These are phyloP conservation scores for Masticophis lateralis DNA, from an alignment of 2,797 vertebrate genomes.

Conservation along the genomic window DNA sequence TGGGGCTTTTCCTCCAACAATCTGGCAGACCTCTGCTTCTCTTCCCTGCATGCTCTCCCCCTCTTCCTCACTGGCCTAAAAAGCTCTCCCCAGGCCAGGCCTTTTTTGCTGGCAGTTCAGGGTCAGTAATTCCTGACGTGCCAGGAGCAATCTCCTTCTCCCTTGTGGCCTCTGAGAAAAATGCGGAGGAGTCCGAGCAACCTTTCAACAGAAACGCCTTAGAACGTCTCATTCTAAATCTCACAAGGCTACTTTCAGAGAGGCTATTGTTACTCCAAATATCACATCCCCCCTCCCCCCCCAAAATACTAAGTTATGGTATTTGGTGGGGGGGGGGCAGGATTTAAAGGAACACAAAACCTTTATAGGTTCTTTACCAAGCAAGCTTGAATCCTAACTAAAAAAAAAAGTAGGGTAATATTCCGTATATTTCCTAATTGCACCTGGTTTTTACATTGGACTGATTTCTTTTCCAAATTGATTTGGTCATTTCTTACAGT, in stretches of 20 bases:
- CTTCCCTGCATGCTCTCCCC: no score
- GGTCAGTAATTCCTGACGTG: no score
- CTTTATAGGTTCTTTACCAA: background rate
- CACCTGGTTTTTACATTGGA: background rate
- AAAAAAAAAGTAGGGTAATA: background rate
- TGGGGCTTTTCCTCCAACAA: no score
- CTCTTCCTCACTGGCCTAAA: no score
- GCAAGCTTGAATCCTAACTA: background rate
- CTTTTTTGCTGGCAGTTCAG: no score
- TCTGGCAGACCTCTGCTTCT: no score
- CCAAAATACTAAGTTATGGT: background rate
- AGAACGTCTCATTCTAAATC: background rate
- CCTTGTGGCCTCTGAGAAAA: no score
- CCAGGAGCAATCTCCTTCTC: no score
- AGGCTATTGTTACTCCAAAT: background rate
- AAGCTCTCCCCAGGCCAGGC: no score
- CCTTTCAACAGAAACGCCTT: no score
- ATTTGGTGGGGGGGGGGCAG: rapidly evolving
- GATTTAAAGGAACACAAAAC: background rate
- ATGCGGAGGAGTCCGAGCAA: no score
- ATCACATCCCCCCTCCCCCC: background rate
- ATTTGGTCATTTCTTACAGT: background rate
- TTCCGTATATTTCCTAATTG: background rate
- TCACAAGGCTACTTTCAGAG: background rate
- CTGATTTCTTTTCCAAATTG: background rate